These are phyloP conservation scores for Nasonia oneida DNA, from an alignment of 2,888 invertebrate genomes.

Conservation along the genomic window DNA sequence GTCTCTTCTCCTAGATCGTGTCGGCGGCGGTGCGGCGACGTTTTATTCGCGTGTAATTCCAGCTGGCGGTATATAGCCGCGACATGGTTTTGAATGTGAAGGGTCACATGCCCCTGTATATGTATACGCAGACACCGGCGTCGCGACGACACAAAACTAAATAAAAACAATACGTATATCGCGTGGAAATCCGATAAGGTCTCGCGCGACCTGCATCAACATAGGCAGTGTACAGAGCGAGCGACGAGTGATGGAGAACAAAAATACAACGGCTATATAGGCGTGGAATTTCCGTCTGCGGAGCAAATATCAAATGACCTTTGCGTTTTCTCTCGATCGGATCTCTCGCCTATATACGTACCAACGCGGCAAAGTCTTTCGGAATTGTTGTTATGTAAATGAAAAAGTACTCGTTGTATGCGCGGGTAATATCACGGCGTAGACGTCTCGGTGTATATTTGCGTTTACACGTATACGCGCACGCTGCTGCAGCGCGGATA, in stretches of 20 bases:
- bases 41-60: slow-evolving; percentile 34
- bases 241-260: not conserved
- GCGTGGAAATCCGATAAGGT: slow-evolving; percentile 17
- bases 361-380: not conserved
- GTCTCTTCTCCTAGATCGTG: not conserved
- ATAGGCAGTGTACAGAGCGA: not conserved
- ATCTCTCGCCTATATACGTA: not conserved
- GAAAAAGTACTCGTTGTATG: not conserved
- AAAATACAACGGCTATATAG: not conserved
- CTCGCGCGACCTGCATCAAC: not conserved
- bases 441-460: not conserved
- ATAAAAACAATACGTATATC: not conserved
- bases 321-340: not conserved
- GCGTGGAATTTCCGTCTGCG: not conserved
- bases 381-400: not conserved
- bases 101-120: not conserved
- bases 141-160: not conserved
- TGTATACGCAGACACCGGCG: not conserved
- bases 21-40: not conserved
- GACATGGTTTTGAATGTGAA: not conserved
- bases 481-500: not conserved
- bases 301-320: slow-evolving; percentile 33
- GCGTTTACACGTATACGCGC: not conserved
- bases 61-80: not conserved
- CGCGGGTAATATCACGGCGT: not conserved